These are phyloP conservation scores for Tiaroga cobitis DNA, from an alignment of 2,797 vertebrate genomes.

Conservation along the genomic window DNA sequence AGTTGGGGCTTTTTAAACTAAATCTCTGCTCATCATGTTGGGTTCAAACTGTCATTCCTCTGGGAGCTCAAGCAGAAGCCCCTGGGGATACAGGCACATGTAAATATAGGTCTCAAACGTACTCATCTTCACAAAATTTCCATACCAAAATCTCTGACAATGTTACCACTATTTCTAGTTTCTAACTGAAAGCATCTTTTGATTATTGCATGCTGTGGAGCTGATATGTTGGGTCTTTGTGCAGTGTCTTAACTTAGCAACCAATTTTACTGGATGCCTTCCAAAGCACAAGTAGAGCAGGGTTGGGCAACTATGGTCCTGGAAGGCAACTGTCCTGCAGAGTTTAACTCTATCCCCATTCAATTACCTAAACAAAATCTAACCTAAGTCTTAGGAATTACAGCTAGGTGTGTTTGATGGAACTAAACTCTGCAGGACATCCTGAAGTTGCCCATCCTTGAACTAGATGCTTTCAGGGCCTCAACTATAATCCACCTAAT, in stretches of 20 bases:
- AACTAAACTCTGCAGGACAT: not conserved
- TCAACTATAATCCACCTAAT: not conserved
- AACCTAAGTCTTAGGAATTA: not conserved
- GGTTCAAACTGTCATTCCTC: slow-evolving; percentile 32
- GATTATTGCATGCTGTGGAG: not conserved
- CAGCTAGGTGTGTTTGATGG: not conserved
- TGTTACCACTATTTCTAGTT: not conserved
- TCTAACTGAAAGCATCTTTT: slow-evolving; percentile 7
- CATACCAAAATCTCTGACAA: not conserved
- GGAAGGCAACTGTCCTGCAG: not conserved
- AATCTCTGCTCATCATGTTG: slow-evolving; percentile 32
- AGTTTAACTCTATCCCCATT: not conserved
- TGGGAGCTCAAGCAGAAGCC: slow-evolving; percentile 33
- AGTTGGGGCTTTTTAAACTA: slow-evolving; percentile 34
- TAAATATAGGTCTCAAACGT: slow-evolving; percentile 28
- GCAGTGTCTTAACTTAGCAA: not conserved
- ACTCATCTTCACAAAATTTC: slow-evolving; percentile 4
- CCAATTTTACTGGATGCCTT: not conserved
- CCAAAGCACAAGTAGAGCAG: not conserved
- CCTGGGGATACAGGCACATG: not conserved
- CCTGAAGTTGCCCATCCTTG: not conserved
- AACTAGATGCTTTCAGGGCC: not conserved
- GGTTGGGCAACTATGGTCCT: not conserved
- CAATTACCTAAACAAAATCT: not conserved
- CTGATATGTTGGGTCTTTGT: not conserved